A percentile compares a stretch with the other conserved stretches of the same genome.
Evolutionary conservation across 2,797 vertebrate species (phyloP).

Genomic region (Fundulus diaphanus): DNA sequence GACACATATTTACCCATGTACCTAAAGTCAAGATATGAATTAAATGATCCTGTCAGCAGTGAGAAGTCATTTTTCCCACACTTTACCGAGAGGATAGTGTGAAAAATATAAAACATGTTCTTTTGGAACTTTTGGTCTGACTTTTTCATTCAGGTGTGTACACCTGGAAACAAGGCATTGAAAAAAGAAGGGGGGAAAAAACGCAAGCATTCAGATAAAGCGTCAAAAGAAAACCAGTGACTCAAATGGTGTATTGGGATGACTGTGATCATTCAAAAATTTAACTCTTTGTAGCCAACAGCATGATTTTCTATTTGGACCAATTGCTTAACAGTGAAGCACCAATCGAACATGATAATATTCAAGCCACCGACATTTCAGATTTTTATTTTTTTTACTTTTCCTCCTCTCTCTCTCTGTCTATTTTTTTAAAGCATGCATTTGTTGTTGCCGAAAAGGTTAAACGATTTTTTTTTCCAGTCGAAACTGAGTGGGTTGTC

Average conservation of each 20-base stretch:
- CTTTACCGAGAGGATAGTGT: neutral
- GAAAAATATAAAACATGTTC: slow-evolving; percentile 16
- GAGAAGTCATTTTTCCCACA: slow-evolving; percentile 11
- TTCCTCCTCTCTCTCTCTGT: slow-evolving; percentile 43
- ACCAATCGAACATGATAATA: slow-evolving; percentile 18
- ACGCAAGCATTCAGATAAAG: neutral
- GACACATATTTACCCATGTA: neutral
- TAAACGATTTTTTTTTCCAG: slow-evolving; percentile 91
- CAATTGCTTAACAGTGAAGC: slow-evolving; percentile 9
- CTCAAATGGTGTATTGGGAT: slow-evolving; percentile 20
- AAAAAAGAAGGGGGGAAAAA: slow-evolving; percentile 6
- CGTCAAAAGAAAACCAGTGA: slow-evolving; percentile 20
- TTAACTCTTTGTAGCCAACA: slow-evolving; percentile 24
- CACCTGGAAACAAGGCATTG: neutral
- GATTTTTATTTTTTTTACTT: slow-evolving; percentile 35
- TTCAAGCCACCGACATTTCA: slow-evolving; percentile 15
- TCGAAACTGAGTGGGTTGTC: slow-evolving; percentile 98
- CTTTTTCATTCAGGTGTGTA: neutral
- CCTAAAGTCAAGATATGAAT: neutral
- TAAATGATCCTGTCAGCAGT: neutral
- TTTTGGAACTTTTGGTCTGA: slow-evolving; percentile 46
- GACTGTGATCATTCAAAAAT: slow-evolving; percentile 16
- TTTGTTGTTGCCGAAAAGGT: slow-evolving; percentile 91
- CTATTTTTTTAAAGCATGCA: slow-evolving; percentile 71
- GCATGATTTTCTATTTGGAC: slow-evolving; percentile 16